phyloP scores from a whole-genome alignment of 2,888 invertebrate species.

The Melinaea menophilus region DNA sequence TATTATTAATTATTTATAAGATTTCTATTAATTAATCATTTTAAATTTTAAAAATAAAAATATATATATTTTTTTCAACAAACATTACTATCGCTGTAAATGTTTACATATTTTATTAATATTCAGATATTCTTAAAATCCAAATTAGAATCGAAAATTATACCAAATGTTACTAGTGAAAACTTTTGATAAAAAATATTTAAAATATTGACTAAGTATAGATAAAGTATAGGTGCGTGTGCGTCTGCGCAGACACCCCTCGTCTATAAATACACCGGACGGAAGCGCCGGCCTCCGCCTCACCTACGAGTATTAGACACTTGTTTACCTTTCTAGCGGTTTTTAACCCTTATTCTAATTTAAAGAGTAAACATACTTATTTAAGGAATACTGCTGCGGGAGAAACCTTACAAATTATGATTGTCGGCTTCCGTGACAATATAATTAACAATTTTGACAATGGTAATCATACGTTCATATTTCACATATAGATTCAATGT shows the following conservation, averaged over 20 bases:
- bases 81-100: no score
- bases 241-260: conserved; percentile 28
- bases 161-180: no score
- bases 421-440: background rate
- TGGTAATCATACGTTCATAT: background rate
- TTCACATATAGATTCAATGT: no score
- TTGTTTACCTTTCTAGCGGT: conserved; percentile 56
- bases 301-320: conserved; percentile 42
- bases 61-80: background rate
- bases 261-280: conserved; percentile 52
- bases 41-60: conserved; percentile 7
- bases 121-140: no score
- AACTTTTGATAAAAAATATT: no score
- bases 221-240: conserved; percentile 15
- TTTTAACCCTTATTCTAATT: conserved; percentile 44
- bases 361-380: conserved; percentile 13
- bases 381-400: conserved; percentile 4
- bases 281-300: conserved; percentile 55
- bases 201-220: background rate
- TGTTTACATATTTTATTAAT: no score
- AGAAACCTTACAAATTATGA: background rate
- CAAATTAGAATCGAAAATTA: no score
- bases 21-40: background rate
- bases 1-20: background rate
- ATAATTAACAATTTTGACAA: background rate